Base-by-base conservation (phyloP, 1,140 invertebrate species). In the Schlechtendalia chinensis region DNA sequence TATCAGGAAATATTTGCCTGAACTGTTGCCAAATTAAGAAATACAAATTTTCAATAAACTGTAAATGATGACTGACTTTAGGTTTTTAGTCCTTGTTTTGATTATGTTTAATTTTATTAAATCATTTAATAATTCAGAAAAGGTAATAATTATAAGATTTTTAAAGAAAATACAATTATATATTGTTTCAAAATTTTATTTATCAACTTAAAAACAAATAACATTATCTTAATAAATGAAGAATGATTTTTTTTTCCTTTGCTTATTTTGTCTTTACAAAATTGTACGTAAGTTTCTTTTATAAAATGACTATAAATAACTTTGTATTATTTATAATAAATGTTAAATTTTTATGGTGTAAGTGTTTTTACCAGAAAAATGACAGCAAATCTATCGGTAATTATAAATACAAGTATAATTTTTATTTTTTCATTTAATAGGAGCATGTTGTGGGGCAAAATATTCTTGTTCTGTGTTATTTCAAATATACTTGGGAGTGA, bases 1-100 rank as follows among this genome's bases (percentile, higher is more conserved):
- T 50, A 86, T 91, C 58, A 85, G 89, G 81, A 90, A 89, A 84
- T 91, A 91, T 84, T 82, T 77, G 16, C 81, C 80, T 54, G 75
- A 82, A 54, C 27, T 67, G 12, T 81, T 82, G 17, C 54, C 58
- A 67, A 81, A 45, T 69, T 80, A 54, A 77, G 16, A 72, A 72
- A 29, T 54, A 54, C n/a, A n/a, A n/a, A n/a, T 29, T 29, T 50
- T 50, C 1, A 63, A 63, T 8, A 12, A 67, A 45, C 22, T 16
- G 0, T 14, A 29, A 45, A 12, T 22, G 11, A 0, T 16, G 19
- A 67, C 29, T 47, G 5, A 22, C 32, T 45, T 67, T 67, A n/a
- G n/a, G n/a, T n/a, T 6, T 61, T 10, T 50, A 24, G 5, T 24
- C 16, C 27, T 61, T 14, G 24, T 61, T 6, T 6, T 29, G 14